Evolutionary conservation across 2,113 vertebrate species (phyloP), one percentile per base, ranked within the genome.

Genomic region (Prunella himalayana): DNA sequence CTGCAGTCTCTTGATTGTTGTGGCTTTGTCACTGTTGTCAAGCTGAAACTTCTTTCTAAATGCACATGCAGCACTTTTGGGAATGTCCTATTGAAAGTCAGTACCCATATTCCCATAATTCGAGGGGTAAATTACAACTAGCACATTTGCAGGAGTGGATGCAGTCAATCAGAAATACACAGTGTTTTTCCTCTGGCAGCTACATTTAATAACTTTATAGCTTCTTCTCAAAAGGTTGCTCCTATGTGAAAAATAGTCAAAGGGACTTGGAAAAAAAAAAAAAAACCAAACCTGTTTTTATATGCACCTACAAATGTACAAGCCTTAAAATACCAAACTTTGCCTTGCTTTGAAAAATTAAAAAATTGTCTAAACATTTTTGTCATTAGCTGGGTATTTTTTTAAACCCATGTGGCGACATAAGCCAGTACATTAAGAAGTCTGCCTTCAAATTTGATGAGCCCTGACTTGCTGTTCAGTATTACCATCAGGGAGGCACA

Each of bases 301-400:
- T 78, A 35, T 35, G 33, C 23, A 73, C 19, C 54, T 69, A 13
- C 24, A 61, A 91, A 66, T 57, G 37, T 73, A 47, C 19, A 56
- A 77, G 70, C 85, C 49, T 95, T 82, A 80, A 91, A 90, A 94
- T 86, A 73, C 56, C 68, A 66, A 45, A 63, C 33, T 88, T 93
- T 54, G 30, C 68, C 84, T 92, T 82, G 45, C 50, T 30, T 85
- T 54, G 42, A 86, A 53, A 82, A 86, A 70, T 91, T 57, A 3
- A 77, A 84, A 89, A 79, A 50, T 37, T 42, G 73, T 56, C 49
- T 82, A 21, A 82, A 73, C 20, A 4, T 76, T 65, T 87, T 92
- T 70, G 71, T 86, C 37, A 28, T 69, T 82, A 89, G 25, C 51
- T 70, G 33, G 41, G 15, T 82, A 19, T 25, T 72, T 76, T 82